Conservation (phyloP, 1,140 invertebrate species). For the Oreohelix idahoensis region DNA sequence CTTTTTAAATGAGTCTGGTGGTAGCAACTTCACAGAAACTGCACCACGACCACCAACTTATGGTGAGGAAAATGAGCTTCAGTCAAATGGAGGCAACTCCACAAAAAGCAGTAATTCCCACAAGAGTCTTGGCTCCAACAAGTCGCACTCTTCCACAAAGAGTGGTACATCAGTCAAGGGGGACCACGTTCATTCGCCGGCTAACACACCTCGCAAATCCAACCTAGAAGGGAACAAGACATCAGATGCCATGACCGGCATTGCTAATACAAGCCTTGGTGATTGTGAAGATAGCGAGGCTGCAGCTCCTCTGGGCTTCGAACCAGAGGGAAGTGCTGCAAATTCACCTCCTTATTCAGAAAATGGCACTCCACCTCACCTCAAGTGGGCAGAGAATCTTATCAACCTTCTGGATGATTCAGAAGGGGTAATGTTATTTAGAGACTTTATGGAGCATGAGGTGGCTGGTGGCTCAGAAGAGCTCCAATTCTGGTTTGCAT, state of each 20-base stretch:
- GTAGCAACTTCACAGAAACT: slow-evolving; percentile 70
- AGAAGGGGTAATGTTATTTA: slow-evolving; percentile 88
- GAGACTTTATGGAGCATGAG: slow-evolving; percentile 86
- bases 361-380: slow-evolving; percentile 81
- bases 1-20: slow-evolving; percentile 69
- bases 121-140: slow-evolving; percentile 61
- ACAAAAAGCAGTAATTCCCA: slow-evolving; percentile 66
- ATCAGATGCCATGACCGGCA: slow-evolving; percentile 11
- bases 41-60: slow-evolving; percentile 70
- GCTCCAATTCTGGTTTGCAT: slow-evolving; percentile 92
- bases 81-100: slow-evolving; percentile 67
- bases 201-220: slow-evolving; percentile 67
- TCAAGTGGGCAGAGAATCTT: slow-evolving; percentile 89
- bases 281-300: slow-evolving; percentile 54
- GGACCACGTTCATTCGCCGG: slow-evolving; percentile 58
- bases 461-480: slow-evolving; percentile 76
- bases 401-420: slow-evolving; percentile 86
- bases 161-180: slow-evolving; percentile 62
- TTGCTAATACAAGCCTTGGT: slow-evolving; percentile 21
- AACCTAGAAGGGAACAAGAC: slow-evolving; percentile 56
- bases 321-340: slow-evolving; percentile 70
- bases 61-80: slow-evolving; percentile 72
- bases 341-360: slow-evolving; percentile 71
- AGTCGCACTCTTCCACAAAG: slow-evolving; percentile 55
- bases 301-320: slow-evolving; percentile 68